Evolutionary conservation across 2,888 invertebrate species (phyloP), one percentile per base, ranked within the genome.

Genomic region (Syritta pipiens): DNA sequence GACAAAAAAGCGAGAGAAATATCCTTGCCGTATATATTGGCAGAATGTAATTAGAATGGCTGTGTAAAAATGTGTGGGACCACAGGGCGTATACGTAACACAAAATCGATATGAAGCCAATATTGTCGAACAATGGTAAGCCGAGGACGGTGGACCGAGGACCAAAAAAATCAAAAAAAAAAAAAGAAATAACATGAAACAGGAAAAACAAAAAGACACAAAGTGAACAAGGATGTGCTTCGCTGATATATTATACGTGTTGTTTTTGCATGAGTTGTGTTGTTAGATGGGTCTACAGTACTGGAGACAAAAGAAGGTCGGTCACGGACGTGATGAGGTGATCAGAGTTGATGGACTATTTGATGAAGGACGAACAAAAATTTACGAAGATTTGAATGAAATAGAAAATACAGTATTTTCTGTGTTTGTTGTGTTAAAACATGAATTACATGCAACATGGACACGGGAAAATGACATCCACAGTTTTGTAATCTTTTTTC

Each of bases 11-110:
- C n/a, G n/a, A 2, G 10, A 48, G 12, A 7, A 44, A n/a, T 7
- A n/a, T 10, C 40, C 14, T 2, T 17, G 35, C 12, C 19, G 10
- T 9, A 22, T 22, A 32, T 42, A 59, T 59, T 60, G 53, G 12
- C 17, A 26, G 37, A 71, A 46, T 71, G 69, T 62, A 71, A 71
- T 71, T 71, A 71, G 69, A 71, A 53, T 46, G 28, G 44, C 26
- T 53, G 53, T 51, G 69, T 40, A 44, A 62, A 62, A 71, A 48
- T 71, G 44, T 60, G 69, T 53, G 53, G 62, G 53, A 53, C 51
- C 69, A 37, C 69, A 51, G 69, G 51, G 60, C 69, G 69, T 53
- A 60, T 71, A 71, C 69, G 62, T 62, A 71, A 71, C 69, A 71
- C 20, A 62, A 71, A 62, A 71, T 69, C 69, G 59, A 69, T 69